phyloP scores from a whole-genome alignment of 2,797 vertebrate species.

The Rhabdomys pumilio region DNA sequence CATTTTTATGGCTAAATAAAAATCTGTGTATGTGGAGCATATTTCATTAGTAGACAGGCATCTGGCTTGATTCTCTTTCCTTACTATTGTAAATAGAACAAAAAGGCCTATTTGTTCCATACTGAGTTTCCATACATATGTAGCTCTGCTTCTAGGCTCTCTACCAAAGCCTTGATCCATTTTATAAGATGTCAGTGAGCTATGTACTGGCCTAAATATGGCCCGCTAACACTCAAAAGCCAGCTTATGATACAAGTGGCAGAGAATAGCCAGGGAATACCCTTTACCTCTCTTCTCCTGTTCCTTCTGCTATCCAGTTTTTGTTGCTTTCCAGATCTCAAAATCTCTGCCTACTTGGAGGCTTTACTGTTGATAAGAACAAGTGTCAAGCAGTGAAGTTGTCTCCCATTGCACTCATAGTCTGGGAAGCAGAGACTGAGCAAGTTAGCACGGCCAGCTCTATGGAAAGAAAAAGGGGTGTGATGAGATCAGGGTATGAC shows the following conservation, averaged over 20 bases:
- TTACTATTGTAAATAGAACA: background rate
- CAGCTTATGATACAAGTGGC: background rate
- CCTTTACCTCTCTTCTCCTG: background rate
- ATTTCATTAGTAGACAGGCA: background rate
- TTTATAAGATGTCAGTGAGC: background rate
- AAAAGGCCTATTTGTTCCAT: background rate
- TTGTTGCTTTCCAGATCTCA: background rate
- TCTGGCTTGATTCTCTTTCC: background rate
- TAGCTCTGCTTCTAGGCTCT: background rate
- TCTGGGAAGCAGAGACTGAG: background rate
- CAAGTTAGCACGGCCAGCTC: background rate
- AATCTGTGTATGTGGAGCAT: background rate
- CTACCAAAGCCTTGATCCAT: constrained; percentile 11
- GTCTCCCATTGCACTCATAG: background rate
- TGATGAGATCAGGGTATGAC: background rate
- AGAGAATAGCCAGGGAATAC: background rate
- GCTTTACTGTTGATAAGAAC: background rate
- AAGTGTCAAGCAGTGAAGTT: background rate
- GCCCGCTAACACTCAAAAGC: background rate
- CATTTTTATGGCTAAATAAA: background rate
- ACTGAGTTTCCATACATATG: background rate
- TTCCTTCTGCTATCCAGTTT: background rate
- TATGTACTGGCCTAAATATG: background rate
- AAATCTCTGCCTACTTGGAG: background rate
- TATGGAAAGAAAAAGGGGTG: background rate